phyloP scores from a whole-genome alignment of 2,113 vertebrate genomes.

The Serranochromis macrocephalus region DNA sequence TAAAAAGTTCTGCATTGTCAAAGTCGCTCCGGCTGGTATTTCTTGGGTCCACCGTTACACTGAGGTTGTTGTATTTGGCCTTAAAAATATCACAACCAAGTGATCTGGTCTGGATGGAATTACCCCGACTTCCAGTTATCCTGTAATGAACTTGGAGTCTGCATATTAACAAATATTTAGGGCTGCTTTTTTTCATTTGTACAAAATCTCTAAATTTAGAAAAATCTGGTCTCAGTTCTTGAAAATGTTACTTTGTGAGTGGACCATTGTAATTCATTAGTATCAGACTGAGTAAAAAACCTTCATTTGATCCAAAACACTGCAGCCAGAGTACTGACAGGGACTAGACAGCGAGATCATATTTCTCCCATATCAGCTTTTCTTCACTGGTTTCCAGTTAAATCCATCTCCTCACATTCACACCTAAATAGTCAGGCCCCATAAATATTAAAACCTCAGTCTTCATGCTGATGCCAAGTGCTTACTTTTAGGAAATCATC shows the following conservation, averaged over 20 bases:
- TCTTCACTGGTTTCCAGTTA: neutral
- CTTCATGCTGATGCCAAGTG: neutral
- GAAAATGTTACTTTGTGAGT: neutral
- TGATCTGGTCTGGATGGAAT: neutral
- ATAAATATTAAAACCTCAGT: neutral
- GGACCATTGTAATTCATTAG: neutral
- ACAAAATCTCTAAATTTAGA: neutral
- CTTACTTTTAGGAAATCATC: neutral
- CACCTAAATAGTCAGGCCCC: fast-evolving
- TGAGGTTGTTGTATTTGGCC: neutral
- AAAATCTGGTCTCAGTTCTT: neutral
- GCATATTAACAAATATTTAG: neutral
- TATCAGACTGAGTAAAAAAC: neutral
- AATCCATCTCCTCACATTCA: neutral
- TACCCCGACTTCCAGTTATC: neutral
- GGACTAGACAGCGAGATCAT: neutral
- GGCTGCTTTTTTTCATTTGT: neutral
- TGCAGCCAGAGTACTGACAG: neutral
- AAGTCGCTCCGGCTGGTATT: too few relatives aligned
- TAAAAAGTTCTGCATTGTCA: too few relatives aligned
- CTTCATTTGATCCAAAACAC: neutral
- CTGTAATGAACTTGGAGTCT: neutral
- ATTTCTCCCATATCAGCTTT: neutral
- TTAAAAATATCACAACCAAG: neutral
- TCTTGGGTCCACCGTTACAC: too few relatives aligned